These are phyloP conservation scores for Bradypus variegatus DNA, from an alignment of 2,797 vertebrate genomes.

Conservation along the genomic window DNA sequence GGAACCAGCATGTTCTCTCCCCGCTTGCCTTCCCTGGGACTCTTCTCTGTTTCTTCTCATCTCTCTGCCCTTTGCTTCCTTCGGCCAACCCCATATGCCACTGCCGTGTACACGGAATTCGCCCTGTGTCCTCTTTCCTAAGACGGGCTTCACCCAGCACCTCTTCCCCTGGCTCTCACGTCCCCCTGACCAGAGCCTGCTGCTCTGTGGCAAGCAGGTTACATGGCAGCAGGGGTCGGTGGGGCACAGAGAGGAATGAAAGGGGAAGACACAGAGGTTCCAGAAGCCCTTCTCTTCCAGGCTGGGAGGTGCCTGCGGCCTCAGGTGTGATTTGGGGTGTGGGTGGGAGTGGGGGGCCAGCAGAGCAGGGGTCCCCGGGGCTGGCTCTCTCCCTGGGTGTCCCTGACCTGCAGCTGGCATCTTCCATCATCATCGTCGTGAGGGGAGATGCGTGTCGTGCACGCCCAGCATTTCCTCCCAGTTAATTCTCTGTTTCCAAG, in stretches of 20 bases:
- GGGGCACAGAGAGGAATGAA: neutral
- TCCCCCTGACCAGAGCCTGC: neutral
- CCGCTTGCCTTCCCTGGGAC: neutral
- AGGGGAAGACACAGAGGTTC: neutral
- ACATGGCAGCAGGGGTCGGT: neutral
- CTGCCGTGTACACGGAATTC: too few relatives aligned
- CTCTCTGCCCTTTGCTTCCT: neutral
- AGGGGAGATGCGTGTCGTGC: rapidly evolving
- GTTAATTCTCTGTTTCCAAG: neutral
- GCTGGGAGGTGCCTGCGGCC: too few relatives aligned
- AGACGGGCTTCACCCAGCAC: neutral
- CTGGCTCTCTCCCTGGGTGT: neutral
- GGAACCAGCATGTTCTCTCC: too few relatives aligned
- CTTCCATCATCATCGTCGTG: too few relatives aligned
- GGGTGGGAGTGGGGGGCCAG: neutral
- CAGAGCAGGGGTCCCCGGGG: neutral
- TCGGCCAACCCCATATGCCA: neutral
- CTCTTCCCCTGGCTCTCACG: neutral
- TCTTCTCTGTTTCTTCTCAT: neutral
- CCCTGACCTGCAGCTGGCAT: too few relatives aligned
- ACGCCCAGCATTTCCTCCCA: rapidly evolving
- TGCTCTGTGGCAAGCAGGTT: neutral
- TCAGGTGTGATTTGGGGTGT: neutral
- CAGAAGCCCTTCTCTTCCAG: neutral
- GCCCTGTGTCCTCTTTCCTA: too few relatives aligned